Evolutionary conservation across 2,797 vertebrate species (phyloP).

Genomic region (Odontamblyopus lacepedii): DNA sequence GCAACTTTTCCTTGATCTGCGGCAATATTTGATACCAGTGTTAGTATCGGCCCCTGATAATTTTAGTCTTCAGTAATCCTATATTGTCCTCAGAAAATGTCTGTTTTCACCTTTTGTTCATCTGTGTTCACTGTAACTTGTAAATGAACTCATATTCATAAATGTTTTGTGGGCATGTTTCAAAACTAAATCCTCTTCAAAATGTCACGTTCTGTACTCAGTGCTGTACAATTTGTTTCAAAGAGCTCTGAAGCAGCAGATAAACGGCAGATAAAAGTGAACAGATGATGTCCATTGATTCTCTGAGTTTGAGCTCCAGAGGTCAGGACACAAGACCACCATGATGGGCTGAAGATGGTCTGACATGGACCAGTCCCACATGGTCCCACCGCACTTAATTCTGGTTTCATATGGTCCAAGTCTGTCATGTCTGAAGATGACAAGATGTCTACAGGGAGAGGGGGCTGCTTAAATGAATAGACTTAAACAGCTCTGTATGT

Average conservation of each 20-base stretch:
- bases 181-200: too few relatives aligned
- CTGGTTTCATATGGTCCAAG: constrained; percentile 46
- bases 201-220: too few relatives aligned
- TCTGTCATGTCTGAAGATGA: constrained; percentile 22
- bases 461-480: background rate
- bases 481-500: background rate
- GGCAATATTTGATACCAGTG: too few relatives aligned
- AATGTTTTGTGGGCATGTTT: too few relatives aligned
- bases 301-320: background rate
- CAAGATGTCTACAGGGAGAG: background rate
- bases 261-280: background rate
- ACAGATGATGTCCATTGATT: constrained; percentile 55
- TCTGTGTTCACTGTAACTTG: too few relatives aligned
- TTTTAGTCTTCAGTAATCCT: too few relatives aligned
- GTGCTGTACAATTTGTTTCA: too few relatives aligned
- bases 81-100: too few relatives aligned
- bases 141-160: too few relatives aligned
- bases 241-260: background rate
- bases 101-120: too few relatives aligned
- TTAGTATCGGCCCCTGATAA: too few relatives aligned
- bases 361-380: constrained; percentile 52
- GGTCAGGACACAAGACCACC: constrained; percentile 27
- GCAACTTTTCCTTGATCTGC: too few relatives aligned
- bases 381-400: constrained; percentile 19
- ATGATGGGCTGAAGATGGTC: constrained; percentile 27